Conservation (phyloP, 2,797 vertebrate species). For the Diplodus puntazzo region DNA sequence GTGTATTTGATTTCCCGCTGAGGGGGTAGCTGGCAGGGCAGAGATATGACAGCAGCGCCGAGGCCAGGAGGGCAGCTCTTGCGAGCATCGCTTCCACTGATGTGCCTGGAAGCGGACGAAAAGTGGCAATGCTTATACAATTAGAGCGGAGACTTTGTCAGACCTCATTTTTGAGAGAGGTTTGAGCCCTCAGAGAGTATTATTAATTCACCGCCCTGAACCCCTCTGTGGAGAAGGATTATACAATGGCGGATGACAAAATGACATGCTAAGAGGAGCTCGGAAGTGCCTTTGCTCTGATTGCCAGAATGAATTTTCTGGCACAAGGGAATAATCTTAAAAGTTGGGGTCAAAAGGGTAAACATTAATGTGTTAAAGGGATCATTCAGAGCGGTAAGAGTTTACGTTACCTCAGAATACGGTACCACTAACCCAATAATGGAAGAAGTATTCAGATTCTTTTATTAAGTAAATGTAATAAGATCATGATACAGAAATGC, state of each 20-base stretch:
- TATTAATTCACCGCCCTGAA: constrained; percentile 74
- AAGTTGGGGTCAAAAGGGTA: constrained; percentile 52
- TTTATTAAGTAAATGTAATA: not conserved
- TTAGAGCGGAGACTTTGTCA: constrained; percentile 80
- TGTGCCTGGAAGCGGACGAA: constrained; percentile 68
- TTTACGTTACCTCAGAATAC: not conserved
- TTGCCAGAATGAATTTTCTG: constrained; percentile 56
- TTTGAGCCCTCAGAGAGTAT: constrained; percentile 75
- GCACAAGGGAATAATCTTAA: constrained; percentile 49
- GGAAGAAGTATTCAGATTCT: not conserved
- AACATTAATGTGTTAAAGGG: constrained; percentile 29
- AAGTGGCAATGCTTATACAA: constrained; percentile 78
- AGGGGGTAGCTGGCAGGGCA: constrained; percentile 59
- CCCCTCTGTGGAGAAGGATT: constrained; percentile 68
- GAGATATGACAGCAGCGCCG: constrained; percentile 62
- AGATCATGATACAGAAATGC: not conserved
- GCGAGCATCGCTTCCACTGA: constrained; percentile 74
- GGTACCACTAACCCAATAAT: not conserved
- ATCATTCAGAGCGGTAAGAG: not conserved
- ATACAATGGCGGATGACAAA: constrained; percentile 62
- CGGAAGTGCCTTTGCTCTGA: constrained; percentile 46
- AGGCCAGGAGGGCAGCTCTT: constrained; percentile 77
- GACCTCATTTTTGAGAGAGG: constrained; percentile 83
- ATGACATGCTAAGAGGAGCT: constrained; percentile 62
- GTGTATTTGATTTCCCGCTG: constrained; percentile 83